These are phyloP conservation scores for Sebastes matsubarae DNA, from an alignment of 2,797 vertebrate genomes.

Conservation along the genomic window DNA sequence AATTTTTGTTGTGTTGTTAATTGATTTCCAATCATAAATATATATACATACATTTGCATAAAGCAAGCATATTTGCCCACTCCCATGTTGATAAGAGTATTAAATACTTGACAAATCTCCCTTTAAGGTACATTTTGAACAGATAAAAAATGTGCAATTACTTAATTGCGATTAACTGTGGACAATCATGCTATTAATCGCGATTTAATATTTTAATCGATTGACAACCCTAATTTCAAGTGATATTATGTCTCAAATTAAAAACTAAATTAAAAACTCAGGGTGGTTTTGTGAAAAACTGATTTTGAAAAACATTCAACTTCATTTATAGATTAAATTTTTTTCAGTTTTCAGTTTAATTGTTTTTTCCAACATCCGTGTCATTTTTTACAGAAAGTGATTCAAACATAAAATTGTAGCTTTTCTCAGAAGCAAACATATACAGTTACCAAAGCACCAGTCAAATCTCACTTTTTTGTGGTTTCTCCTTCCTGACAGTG, in stretches of 20 bases:
- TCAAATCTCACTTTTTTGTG: constrained; percentile 12
- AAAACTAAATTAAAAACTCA: neutral
- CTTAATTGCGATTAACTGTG: too few relatives aligned
- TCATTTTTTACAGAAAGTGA: neutral
- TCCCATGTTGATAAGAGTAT: too few relatives aligned
- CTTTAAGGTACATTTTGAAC: too few relatives aligned
- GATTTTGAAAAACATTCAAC: neutral
- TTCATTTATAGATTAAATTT: neutral
- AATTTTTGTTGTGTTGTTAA: too few relatives aligned
- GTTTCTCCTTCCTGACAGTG: constrained; percentile 48
- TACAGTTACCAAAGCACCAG: neutral
- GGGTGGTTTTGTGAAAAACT: neutral
- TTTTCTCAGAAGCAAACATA: constrained; percentile 1
- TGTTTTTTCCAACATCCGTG: neutral
- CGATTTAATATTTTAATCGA: too few relatives aligned
- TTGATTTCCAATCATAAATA: too few relatives aligned
- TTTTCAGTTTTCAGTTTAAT: neutral
- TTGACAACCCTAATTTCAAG: too few relatives aligned
- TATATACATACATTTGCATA: too few relatives aligned
- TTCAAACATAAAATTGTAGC: neutral
- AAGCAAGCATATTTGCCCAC: too few relatives aligned
- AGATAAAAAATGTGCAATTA: too few relatives aligned
- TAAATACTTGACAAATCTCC: too few relatives aligned
- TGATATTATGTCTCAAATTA: neutral
- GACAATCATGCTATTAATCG: too few relatives aligned